A percentile compares a stretch with the other conserved stretches of the same genome.
Conservation (phyloP, 2,888 invertebrate species). For the Caenorhabditis sp. region DNA sequence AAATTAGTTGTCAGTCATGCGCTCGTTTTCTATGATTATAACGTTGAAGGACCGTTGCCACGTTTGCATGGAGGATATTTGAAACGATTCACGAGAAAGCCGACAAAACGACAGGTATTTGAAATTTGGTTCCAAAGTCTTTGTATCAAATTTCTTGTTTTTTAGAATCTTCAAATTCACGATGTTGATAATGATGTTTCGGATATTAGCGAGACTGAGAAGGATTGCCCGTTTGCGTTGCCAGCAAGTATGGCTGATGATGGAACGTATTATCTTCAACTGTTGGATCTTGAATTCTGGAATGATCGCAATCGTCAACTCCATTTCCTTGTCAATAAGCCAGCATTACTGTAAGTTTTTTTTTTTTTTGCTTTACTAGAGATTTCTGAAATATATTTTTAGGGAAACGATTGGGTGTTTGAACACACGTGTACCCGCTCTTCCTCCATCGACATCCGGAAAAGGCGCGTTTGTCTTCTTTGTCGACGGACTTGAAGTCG, state of each 20-base stretch:
- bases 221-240: slow-evolving; percentile 49
- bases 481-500: slow-evolving; percentile 49
- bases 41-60: slow-evolving; percentile 50
- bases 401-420: slow-evolving; percentile 45
- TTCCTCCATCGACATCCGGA: slow-evolving; percentile 44
- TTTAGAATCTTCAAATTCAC: slow-evolving; percentile 26
- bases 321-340: slow-evolving; percentile 51
- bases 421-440: slow-evolving; percentile 45
- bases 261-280: slow-evolving; percentile 37
- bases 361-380: neutral
- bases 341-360: slow-evolving; percentile 37
- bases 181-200: slow-evolving; percentile 52
- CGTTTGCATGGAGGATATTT: slow-evolving; percentile 47
- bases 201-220: slow-evolving; percentile 49
- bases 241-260: slow-evolving; percentile 25
- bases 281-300: slow-evolving; percentile 50
- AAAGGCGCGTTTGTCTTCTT: slow-evolving; percentile 53
- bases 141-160: neutral
- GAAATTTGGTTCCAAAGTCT: too few species aligned
- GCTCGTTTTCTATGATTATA: slow-evolving; percentile 57
- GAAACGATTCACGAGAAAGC: slow-evolving; percentile 33
- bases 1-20: slow-evolving; percentile 51
- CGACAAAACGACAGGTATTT: slow-evolving; percentile 18
- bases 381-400: neutral
- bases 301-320: slow-evolving; percentile 51